A percentile compares a stretch with the other conserved stretches of the same genome.
phyloP scores from a whole-genome alignment of 2,113 vertebrate species.

The Antechinus stuartii region DNA sequence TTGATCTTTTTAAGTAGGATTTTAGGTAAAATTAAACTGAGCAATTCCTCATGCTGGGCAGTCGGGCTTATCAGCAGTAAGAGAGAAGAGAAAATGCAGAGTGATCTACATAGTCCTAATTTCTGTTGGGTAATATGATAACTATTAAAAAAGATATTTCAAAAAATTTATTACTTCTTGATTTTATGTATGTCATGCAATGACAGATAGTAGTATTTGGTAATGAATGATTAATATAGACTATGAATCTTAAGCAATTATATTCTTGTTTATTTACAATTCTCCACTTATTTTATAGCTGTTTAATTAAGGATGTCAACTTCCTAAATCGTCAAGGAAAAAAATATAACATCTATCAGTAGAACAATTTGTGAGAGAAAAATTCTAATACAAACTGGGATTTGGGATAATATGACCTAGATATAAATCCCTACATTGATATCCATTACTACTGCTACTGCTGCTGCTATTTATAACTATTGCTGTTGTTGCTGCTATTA shows the following conservation, averaged over 20 bases:
- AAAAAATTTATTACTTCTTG: slow-evolving; percentile 39
- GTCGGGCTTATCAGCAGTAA: slow-evolving; percentile 1
- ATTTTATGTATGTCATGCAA: not conserved
- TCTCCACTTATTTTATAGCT: not conserved
- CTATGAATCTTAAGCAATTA: slow-evolving; percentile 36
- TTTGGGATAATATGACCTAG: not conserved
- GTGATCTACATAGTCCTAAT: not conserved
- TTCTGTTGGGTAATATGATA: slow-evolving; percentile 33
- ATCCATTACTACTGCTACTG: not conserved
- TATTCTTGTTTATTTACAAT: slow-evolving; percentile 4
- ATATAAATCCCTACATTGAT: not conserved
- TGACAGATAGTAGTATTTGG: slow-evolving; percentile 25
- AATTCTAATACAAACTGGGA: not conserved
- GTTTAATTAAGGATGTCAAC: not conserved
- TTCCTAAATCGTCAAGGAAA: not conserved
- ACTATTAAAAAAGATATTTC: slow-evolving; percentile 17
- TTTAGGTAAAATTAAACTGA: slow-evolving; percentile 67
- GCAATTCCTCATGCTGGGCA: slow-evolving; percentile 10
- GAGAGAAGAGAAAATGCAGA: slow-evolving; percentile 49
- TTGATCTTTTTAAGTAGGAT: slow-evolving; percentile 54
- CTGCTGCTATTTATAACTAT: too few relatives aligned
- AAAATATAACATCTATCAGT: slow-evolving; percentile 12
- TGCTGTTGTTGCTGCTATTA: too few relatives aligned
- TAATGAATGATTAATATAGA: not conserved
- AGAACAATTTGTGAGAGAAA: not conserved